phyloP scores from a whole-genome alignment of 2,888 invertebrate genomes.

The Atrina japonica region DNA sequence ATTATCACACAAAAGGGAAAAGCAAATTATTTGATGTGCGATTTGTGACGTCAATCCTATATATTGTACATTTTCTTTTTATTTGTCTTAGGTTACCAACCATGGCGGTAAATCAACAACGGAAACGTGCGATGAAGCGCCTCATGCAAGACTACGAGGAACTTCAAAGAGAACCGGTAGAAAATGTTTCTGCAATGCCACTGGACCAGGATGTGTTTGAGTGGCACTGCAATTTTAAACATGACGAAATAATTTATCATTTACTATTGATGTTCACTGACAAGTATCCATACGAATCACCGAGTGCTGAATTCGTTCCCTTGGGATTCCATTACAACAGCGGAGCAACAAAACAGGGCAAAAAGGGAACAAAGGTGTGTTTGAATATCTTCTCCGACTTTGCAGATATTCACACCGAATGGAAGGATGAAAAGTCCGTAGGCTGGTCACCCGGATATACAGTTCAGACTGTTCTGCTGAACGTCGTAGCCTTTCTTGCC shows the following conservation, averaged over 20 bases:
- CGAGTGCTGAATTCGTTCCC: slow-evolving; percentile 75
- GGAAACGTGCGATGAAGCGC: slow-evolving; percentile 70
- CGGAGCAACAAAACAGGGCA: slow-evolving; percentile 71
- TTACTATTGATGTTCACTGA: slow-evolving; percentile 69
- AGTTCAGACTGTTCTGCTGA: slow-evolving; percentile 73
- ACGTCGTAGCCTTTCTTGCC: slow-evolving; percentile 70
- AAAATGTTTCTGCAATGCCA: slow-evolving; percentile 71
- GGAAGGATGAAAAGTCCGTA: slow-evolving; percentile 69
- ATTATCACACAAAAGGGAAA: too few species aligned
- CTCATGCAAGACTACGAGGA: slow-evolving; percentile 69
- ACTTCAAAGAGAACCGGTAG: slow-evolving; percentile 64
- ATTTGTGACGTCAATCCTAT: too few species aligned
- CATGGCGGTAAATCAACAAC: slow-evolving; percentile 58
- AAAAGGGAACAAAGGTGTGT: slow-evolving; percentile 71
- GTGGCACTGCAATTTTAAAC: slow-evolving; percentile 75
- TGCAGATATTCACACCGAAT: slow-evolving; percentile 71
- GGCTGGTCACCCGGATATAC: slow-evolving; percentile 76
- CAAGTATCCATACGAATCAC: slow-evolving; percentile 71
- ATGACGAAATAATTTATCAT: slow-evolving; percentile 71
- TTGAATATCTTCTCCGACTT: slow-evolving; percentile 75
- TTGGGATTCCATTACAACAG: slow-evolving; percentile 68
- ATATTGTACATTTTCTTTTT: too few species aligned
- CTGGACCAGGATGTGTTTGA: slow-evolving; percentile 73
- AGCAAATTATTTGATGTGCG: too few species aligned
- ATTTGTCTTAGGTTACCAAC: not conserved